Conservation (phyloP, 2,888 invertebrate genomes). For the Ceriagrion tenellum region DNA sequence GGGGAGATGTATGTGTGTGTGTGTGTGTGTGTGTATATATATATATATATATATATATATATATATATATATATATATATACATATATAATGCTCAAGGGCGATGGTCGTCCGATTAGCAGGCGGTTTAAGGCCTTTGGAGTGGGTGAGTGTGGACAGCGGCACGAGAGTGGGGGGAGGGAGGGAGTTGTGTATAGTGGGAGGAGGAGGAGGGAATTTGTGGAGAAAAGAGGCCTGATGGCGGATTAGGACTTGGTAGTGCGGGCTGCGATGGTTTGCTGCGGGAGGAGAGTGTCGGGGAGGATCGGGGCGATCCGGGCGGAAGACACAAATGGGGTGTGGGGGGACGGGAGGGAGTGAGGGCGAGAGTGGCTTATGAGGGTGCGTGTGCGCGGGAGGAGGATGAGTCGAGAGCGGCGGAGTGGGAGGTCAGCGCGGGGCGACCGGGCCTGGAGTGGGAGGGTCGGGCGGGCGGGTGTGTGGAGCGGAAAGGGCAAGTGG, state of each 20-base stretch:
- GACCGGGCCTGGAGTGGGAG: neutral
- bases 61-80: neutral
- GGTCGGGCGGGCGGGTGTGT: neutral
- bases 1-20: too few relatives aligned
- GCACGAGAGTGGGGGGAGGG: neutral
- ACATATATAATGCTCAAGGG: constrained; percentile 36
- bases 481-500: neutral
- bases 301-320: neutral
- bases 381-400: neutral
- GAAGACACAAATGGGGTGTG: neutral
- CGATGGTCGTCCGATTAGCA: constrained; percentile 64
- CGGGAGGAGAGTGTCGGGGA: too few relatives aligned
- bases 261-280: neutral
- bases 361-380: neutral
- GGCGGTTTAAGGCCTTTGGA: constrained; percentile 62
- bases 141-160: constrained; percentile 37
- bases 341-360: neutral
- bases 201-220: neutral
- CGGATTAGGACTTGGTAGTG: constrained; percentile 32
- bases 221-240: neutral
- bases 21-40: too few relatives aligned
- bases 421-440: neutral
- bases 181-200: neutral
- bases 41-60: too few relatives aligned
- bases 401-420: neutral